Base-by-base conservation (phyloP, 2,888 invertebrate species). In the Poecilobothrus nobilitatus region DNA sequence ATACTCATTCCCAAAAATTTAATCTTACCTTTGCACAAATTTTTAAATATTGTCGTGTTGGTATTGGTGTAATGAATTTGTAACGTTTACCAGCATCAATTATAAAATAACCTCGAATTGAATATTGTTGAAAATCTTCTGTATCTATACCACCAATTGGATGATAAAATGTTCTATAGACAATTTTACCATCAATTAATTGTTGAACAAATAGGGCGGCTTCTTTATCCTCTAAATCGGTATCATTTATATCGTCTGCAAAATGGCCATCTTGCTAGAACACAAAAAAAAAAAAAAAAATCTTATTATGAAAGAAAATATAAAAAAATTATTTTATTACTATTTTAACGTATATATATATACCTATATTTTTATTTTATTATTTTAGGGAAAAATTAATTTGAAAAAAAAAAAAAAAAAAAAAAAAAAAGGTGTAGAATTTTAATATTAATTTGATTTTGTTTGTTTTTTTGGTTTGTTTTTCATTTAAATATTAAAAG, bases 101-200 rank as follows among this genome's bases (percentile, higher is more conserved):
- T 22, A 77, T 68, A 68, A 78, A 77, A 69, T 75, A 76, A 6
- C 78, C 78, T 44, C 76, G 75, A 21, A 78, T 73, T 37, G 76
- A 75, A 70, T 75, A 78, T 18, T 66, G 69, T 68, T 73, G 74
- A 18, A 73, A 73, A 34, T 63, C 34, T 27, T 73, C 72, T 8
- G 76, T 67, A 21, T 73, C 69, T 1, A 75, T 74, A 68, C 71
- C 70, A n/a, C 73, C 73, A 12, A 76, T 22, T 2, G 75, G 73
- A 15, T 53, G 62, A 41, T 73, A 69, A 33, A 78, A 75, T 66
- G 67, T 73, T 21, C 77, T 73, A 70, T 77, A 77, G 20, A 78
- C 76, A 68, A 76, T 74, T 68, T 74, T 75, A 15, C 76, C 72
- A 37, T 70, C 69, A 66, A 74, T 68, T 62, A 77, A 72, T 65